Evolutionary conservation across 2,888 invertebrate species (phyloP), one percentile per base, ranked within the genome.

Genomic region (Melikaiella ostensackeni): DNA sequence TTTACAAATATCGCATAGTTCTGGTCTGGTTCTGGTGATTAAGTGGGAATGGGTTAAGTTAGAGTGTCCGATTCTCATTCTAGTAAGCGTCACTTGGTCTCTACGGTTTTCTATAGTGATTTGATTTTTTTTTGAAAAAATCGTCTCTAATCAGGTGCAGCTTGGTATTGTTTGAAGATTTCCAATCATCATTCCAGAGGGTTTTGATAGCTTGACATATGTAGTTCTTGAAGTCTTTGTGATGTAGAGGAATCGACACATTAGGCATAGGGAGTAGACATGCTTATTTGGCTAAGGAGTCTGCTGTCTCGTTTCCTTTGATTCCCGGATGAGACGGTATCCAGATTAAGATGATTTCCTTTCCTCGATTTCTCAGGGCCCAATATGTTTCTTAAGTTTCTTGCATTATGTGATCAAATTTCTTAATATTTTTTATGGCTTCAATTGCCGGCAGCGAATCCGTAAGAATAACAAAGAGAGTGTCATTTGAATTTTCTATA

Each of bases 291-390:
- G 63, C 33, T 63, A n/a, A 2, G 33, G 8, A 0, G 30, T 63
- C 63, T 35, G 13, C 63, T n/a, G n/a, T n/a, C n/a, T 63, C 63
- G 33, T 63, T 63, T 19, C 24, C 63, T 27, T 63, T 9, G 11
- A 63, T 63, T 19, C 63, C 33, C 9, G 33, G 13, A n/a, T 63
- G 63, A 19, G 63, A 63, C 9, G 63, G 63, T 16, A 16, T 63
- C 27, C 63, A 63, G 1, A 16, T 35, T 9, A 27, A n/a, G 6
- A 27, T 19, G 11, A 63, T 33, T 63, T 63, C 63, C 35, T 63
- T 63, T 7, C 33, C 33, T 33, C 7, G 33, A 33, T 4, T 33
- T 7, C 7, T 33, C 5, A 33, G 33, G 1, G 5, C 5, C 33
- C 30, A 63, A 11, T 13, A 19, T 5, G 19, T 63, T 63, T 63